These are phyloP conservation scores for Mormyrus lacerda DNA, from an alignment of 2,113 vertebrate genomes.

Conservation along the genomic window DNA sequence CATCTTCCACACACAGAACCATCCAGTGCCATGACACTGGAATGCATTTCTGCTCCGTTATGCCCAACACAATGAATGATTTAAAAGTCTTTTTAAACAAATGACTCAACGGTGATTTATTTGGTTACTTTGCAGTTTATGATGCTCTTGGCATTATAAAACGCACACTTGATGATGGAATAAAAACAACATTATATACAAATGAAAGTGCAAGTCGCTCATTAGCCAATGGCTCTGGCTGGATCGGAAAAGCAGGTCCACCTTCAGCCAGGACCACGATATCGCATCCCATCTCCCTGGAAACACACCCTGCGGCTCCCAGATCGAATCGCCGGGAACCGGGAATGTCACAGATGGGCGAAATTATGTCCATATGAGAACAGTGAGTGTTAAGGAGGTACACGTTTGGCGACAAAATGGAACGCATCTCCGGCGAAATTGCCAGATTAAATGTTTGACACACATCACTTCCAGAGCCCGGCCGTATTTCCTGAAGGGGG, in stretches of 20 bases:
- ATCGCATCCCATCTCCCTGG: conserved; percentile 71
- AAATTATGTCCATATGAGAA: conserved; percentile 80
- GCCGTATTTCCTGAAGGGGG: conserved; percentile 48
- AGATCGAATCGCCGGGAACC: conserved; percentile 62
- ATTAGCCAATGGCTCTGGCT: conserved; percentile 41
- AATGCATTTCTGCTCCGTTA: neutral
- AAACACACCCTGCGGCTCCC: conserved; percentile 73
- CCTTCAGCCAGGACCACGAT: conserved; percentile 65
- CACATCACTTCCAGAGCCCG: conserved; percentile 73
- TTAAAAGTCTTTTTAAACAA: conserved; percentile 14
- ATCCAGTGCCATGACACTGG: neutral
- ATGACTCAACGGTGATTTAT: conserved; percentile 21
- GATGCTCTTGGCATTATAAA: conserved; percentile 23
- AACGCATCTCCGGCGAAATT: conserved; percentile 71
- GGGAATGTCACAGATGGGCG: conserved; percentile 65
- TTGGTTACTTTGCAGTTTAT: conserved; percentile 21
- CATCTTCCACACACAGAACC: neutral
- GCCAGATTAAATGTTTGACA: conserved; percentile 76
- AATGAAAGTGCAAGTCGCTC: conserved; percentile 44
- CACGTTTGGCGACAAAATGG: conserved; percentile 70
- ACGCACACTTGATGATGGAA: conserved; percentile 44
- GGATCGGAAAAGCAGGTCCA: conserved; percentile 66
- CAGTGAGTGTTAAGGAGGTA: conserved; percentile 72
- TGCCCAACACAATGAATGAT: neutral
- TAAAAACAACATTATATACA: conserved; percentile 40